Evolutionary conservation across 2,888 invertebrate genomes (phyloP).

Genomic region (Bhutanitis thaidina): DNA sequence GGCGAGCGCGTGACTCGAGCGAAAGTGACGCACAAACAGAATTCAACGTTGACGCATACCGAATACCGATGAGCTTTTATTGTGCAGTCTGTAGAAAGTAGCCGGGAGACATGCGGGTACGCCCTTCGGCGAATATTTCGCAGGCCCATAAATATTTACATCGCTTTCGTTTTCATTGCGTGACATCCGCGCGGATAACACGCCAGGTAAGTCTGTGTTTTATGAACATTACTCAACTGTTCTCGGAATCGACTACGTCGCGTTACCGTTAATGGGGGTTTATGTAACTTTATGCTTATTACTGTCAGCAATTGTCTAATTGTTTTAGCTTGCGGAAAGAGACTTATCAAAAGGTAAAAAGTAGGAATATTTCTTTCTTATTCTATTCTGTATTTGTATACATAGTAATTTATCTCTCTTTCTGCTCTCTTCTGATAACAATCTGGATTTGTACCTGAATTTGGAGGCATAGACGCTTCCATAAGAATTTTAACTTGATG

Average conservation of each 20-base stretch:
- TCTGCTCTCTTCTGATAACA: too few species aligned
- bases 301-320: slow-evolving; percentile 16
- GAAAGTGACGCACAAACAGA: slow-evolving; percentile 63
- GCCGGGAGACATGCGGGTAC: slow-evolving; percentile 64
- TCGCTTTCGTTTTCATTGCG: slow-evolving; percentile 73
- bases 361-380: too few species aligned
- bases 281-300: slow-evolving; percentile 46
- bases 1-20: slow-evolving; percentile 36
- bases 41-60: slow-evolving; percentile 46
- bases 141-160: slow-evolving; percentile 71
- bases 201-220: slow-evolving; percentile 40
- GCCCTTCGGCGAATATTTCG: slow-evolving; percentile 77
- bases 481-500: too few species aligned
- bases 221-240: slow-evolving; percentile 65
- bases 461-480: too few species aligned
- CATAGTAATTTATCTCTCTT: too few species aligned
- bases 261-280: slow-evolving; percentile 44
- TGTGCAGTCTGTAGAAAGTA: slow-evolving; percentile 58
- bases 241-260: slow-evolving; percentile 53
- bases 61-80: slow-evolving; percentile 77
- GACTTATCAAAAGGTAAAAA: too few species aligned
- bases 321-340: too few species aligned
- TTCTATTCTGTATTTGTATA: too few species aligned
- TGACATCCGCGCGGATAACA: slow-evolving; percentile 43
- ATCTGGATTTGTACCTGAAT: too few species aligned